Evolutionary conservation across 2,888 invertebrate genomes (phyloP), one percentile per base, ranked within the genome.

Genomic region (Heliconius aoede): DNA sequence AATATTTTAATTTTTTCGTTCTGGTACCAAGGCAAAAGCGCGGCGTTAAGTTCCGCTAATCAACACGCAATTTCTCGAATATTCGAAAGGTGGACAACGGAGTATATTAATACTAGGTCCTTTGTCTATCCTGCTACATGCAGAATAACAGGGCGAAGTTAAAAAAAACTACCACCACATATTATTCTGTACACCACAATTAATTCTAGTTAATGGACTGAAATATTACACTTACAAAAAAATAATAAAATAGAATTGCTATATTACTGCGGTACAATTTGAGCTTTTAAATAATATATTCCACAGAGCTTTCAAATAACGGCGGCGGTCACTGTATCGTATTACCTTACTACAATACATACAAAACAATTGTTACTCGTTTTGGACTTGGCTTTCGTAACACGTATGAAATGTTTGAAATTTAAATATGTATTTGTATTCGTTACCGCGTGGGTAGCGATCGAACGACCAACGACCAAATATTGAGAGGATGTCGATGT

Each of bases 251-350:
- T 30, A 69, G 26, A 72, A 21, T 24, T 30, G 60, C 60, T 46
- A 67, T 24, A 74, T 74, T 11, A 69, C 32, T 24, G 68, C 24
- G 21, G 46, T 74, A 61, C 18, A 55, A 62, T 64, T 62, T 62
- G n/a, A 30, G 21, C 69, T 62, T 55, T 71, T 71, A 75, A 75
- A 75, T 69, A 69, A 74, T 51, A 61, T 62, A 67, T 65, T 62
- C 61, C 21, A 75, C 68, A 71, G 51, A 75, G 71, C 71, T 55
- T 75, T 51, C 75, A 71, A 71, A 75, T n/a, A 75, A 62, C 69
- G 69, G 46, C 36, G 40, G 32, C 69, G 62, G 69, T 71, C 55
- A 64, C 32, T 62, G 61, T 75, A 55, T 75, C 69, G 75, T 36
- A 68, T 64, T 75, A 61, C 71, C 24, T 36, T 75, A 61, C 71